A percentile compares a stretch with the other conserved stretches of the same genome.
These are phyloP conservation scores for Cancer borealis DNA, from an alignment of 2,888 invertebrate genomes.

Conservation along the genomic window DNA sequence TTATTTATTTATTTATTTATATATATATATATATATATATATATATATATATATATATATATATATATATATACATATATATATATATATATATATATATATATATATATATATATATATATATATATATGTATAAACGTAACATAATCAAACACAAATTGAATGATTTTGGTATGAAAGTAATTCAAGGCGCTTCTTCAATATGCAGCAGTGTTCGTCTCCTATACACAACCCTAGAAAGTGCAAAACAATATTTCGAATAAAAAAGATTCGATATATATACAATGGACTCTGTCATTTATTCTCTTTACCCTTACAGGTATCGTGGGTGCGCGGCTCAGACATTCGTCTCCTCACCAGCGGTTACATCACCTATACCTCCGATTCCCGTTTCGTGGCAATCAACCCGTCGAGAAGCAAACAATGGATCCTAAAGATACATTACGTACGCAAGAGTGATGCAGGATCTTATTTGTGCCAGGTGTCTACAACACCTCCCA, in stretches of 20 bases:
- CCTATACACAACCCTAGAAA: background rate
- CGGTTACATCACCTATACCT: constrained; percentile 69
- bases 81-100: constrained; percentile 53
- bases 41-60: background rate
- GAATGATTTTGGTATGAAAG: background rate
- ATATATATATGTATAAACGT: constrained; percentile 16
- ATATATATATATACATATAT: background rate
- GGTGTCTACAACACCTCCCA: constrained; percentile 74
- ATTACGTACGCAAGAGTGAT: constrained; percentile 70
- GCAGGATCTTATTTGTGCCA: constrained; percentile 73
- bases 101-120: constrained; percentile 54
- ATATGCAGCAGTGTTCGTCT: background rate
- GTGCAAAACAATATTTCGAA: background rate
- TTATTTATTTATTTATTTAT: background rate
- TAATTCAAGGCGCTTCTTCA: background rate
- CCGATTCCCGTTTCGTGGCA: constrained; percentile 72
- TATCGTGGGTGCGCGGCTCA: constrained; percentile 73
- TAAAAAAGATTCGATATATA: no score
- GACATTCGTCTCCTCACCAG: constrained; percentile 75
- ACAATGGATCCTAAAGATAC: constrained; percentile 76
- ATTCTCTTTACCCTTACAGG: constrained; percentile 54
- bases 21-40: constrained; percentile 61
- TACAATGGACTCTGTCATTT: background rate
- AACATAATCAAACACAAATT: background rate
- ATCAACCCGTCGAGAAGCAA: constrained; percentile 59